Base-by-base conservation (phyloP, 2,797 vertebrate species). In the Heteromormyrus szaboi region DNA sequence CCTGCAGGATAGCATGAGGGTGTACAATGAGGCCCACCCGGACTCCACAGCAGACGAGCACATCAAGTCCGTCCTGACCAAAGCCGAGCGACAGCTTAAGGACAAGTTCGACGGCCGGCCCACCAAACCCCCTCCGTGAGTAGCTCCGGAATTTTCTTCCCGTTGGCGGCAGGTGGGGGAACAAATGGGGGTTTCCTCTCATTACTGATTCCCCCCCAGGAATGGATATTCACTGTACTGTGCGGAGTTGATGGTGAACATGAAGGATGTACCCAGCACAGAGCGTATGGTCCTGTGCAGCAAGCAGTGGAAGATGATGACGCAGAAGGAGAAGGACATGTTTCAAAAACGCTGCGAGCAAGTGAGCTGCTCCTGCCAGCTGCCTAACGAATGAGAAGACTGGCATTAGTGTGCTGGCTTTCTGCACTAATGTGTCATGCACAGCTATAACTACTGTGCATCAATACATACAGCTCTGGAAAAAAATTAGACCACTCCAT, bases 281-380 rank as follows among this genome's bases (percentile, higher is more conserved):
- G 96, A 97, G 94, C 92, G 96, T 17, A 97, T 97, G 96, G 96
- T 96, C 0, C 92, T 96, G 12, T 97, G 96, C 92, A 96, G 96
- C 54, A 96, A 96, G 83, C 95, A 95, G 92, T 97, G 96, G 96
- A 97, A 96, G 88, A 91, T 96, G 91, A 96, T 96, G 96, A 96
- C 94, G 0, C 96, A 96, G 92, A 96, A 96, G 8, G 96, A 97
- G 92, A 97, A 97, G 91, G 96, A 97, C 93, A 95, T 94, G 94
- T 96, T 96, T 59, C 96, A 97, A 94, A 96, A 95, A 56, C 95
- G 96, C 90, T 97, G 96, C 5, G 96, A 97, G 91, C 96, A 96
- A 96, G 96, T 96, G 0, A 53, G 94, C 59, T 44, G 51, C 44
- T 22, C 44, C 44, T 85, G 46, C 44, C 44, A 48, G 50, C 51